Conservation (phyloP, 2,797 vertebrate genomes). For the Psittacula derbiana region DNA sequence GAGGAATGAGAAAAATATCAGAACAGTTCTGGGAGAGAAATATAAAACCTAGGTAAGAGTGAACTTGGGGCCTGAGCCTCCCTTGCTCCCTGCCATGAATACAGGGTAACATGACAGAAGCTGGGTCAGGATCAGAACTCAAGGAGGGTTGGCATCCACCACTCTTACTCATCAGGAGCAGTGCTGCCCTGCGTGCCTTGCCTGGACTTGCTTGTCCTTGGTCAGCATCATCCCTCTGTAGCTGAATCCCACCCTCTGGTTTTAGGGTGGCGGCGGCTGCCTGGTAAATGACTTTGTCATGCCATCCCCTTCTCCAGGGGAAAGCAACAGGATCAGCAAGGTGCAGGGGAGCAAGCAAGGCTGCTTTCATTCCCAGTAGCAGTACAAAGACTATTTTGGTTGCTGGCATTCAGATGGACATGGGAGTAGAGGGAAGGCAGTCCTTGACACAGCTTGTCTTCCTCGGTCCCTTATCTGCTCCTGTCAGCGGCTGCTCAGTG, state of each 20-base stretch:
- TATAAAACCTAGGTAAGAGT: background rate
- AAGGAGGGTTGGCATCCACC: background rate
- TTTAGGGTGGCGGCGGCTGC: background rate
- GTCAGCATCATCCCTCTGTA: constrained; percentile 19
- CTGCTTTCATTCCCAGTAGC: background rate
- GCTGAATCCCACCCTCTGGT: constrained; percentile 9
- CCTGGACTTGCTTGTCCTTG: constrained; percentile 32
- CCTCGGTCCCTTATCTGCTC: background rate
- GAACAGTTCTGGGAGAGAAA: background rate
- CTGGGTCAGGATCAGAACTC: background rate
- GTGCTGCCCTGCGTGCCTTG: background rate
- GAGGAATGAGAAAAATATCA: background rate
- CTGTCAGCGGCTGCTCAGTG: background rate
- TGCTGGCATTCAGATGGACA: background rate
- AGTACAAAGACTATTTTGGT: background rate
- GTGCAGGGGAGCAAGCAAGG: background rate
- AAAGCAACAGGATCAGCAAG: background rate
- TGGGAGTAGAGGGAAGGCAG: background rate
- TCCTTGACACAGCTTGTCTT: background rate
- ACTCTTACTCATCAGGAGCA: constrained; percentile 12
- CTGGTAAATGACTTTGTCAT: background rate
- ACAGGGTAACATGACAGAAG: background rate
- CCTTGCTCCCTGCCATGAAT: background rate
- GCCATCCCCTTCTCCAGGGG: background rate
- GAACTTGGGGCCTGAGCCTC: background rate